Evolutionary conservation across 2,797 vertebrate species (phyloP).

Genomic region (Sylvilagus floridanus): DNA sequence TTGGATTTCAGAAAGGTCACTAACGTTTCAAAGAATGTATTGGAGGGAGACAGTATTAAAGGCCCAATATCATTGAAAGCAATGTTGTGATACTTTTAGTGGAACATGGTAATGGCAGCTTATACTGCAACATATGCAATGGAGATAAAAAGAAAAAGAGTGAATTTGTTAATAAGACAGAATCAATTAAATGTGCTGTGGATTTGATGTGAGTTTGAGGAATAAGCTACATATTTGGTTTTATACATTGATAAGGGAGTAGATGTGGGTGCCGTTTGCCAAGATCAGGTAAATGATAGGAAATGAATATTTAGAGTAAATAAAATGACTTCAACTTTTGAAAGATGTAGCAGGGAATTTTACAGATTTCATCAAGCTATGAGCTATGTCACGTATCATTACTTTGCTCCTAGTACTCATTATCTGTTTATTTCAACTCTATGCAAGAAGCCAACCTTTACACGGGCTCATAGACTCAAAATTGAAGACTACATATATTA

Average conservation of each 20-base stretch:
- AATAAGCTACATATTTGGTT: not conserved
- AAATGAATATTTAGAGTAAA: not conserved
- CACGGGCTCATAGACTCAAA: not conserved
- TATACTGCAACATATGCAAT: not conserved
- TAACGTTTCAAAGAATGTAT: not conserved
- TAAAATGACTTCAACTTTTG: not conserved
- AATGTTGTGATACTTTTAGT: not conserved
- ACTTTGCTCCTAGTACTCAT: not conserved
- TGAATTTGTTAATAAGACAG: not conserved
- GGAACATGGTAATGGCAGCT: not conserved
- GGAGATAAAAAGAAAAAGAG: not conserved
- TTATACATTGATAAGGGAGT: not conserved
- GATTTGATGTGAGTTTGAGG: not conserved
- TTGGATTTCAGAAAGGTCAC: slow-evolving; percentile 19
- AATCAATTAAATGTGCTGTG: not conserved
- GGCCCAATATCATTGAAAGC: not conserved
- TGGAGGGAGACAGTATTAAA: slow-evolving; percentile 16
- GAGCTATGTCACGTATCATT: not conserved
- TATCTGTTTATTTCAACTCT: not conserved
- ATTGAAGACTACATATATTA: not conserved
- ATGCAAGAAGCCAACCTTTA: not conserved
- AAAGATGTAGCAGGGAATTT: not conserved
- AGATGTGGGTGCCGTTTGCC: not conserved
- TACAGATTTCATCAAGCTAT: not conserved
- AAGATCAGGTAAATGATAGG: not conserved